These are phyloP conservation scores for Leptodactylus fuscus DNA, from an alignment of 2,113 vertebrate species.

Conservation along the genomic window DNA sequence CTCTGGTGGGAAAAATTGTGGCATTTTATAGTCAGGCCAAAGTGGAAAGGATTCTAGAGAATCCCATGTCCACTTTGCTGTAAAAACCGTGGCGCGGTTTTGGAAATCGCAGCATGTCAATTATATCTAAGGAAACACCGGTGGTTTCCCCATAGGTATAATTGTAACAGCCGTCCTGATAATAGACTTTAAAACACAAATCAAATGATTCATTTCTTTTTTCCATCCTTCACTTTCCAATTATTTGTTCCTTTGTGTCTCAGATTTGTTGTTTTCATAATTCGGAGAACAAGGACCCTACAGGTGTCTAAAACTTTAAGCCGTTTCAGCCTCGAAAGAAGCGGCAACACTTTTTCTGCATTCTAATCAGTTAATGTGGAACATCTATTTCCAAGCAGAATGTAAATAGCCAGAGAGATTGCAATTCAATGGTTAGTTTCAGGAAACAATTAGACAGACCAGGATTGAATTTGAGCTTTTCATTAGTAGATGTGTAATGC, in stretches of 20 bases:
- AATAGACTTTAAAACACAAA: too few species aligned
- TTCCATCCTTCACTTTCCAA: background rate
- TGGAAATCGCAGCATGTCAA: too few species aligned
- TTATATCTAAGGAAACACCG: too few species aligned
- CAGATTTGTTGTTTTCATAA: background rate
- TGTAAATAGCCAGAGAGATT: background rate
- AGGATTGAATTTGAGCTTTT: slow-evolving; percentile 15
- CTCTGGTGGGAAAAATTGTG: too few species aligned
- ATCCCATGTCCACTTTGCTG: too few species aligned
- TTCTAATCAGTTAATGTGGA: background rate
- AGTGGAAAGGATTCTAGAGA: too few species aligned
- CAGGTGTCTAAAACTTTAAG: background rate
- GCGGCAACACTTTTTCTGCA: background rate
- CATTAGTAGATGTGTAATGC: background rate
- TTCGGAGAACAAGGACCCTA: background rate
- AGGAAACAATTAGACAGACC: background rate
- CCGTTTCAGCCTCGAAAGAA: background rate
- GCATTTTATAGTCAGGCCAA: too few species aligned
- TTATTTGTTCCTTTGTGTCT: background rate
- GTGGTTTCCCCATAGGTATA: too few species aligned
- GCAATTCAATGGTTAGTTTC: slow-evolving; percentile 21
- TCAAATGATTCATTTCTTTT: background rate
- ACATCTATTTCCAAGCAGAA: slow-evolving; percentile 6
- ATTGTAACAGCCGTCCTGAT: too few species aligned
- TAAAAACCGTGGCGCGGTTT: too few species aligned